Conservation (phyloP, 2,797 vertebrate genomes). For the Pipistrellus kuhlii region DNA sequence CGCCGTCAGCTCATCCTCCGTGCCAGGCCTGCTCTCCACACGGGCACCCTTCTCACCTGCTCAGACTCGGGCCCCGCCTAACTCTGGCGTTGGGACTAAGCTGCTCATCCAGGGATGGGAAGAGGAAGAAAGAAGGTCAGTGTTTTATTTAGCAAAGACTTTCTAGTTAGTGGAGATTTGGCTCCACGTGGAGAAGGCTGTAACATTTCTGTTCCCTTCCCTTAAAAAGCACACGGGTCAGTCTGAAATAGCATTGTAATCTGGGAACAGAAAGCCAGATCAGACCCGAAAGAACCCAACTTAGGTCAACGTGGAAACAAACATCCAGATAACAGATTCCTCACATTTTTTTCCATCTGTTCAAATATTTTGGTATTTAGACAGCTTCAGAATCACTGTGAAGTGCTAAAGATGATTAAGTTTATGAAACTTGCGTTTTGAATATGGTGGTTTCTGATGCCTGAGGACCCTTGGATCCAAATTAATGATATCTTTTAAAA, state of each 20-base stretch:
- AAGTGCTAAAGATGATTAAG: conserved; percentile 6
- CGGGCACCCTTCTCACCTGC: not conserved
- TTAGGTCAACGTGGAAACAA: conserved; percentile 15
- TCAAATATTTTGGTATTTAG: conserved; percentile 38
- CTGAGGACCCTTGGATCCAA: not conserved
- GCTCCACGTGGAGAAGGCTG: not conserved
- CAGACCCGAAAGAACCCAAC: not conserved
- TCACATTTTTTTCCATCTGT: conserved; percentile 22
- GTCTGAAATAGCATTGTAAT: conserved; percentile 26
- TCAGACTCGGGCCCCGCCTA: not conserved
- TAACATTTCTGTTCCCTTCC: conserved; percentile 35
- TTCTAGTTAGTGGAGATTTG: conserved; percentile 23
- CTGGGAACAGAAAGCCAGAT: not conserved
- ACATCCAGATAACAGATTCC: not conserved
- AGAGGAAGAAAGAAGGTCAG: not conserved
- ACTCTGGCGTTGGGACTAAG: not conserved
- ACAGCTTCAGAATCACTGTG: conserved; percentile 19
- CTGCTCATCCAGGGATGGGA: not conserved
- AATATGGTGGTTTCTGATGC: conserved; percentile 45
- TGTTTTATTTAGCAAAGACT: conserved; percentile 57
- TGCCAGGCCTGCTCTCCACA: not conserved
- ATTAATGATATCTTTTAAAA: conserved; percentile 63
- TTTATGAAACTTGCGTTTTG: conserved; percentile 47
- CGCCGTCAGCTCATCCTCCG: not conserved
- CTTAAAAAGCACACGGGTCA: not conserved